Base-by-base conservation (phyloP, 2,888 invertebrate species). In the Amphimallon solstitiale region DNA sequence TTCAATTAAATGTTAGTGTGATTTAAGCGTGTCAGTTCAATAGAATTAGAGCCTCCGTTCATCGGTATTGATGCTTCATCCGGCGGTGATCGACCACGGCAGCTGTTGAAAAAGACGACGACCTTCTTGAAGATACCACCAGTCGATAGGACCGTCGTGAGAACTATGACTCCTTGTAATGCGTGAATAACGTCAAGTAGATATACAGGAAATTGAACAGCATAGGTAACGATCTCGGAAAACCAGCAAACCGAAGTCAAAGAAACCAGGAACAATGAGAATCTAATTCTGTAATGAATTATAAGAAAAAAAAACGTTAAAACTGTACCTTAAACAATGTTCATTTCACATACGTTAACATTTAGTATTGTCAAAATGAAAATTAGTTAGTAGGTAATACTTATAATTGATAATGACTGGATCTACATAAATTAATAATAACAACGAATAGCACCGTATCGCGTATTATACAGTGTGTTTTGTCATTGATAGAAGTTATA, bases 181-280 rank as follows among this genome's bases (percentile, higher is more conserved):
- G 80, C 78, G 70, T 82, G 81, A 46, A 77, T 76, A 21, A 81
- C 67, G 67, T 83, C 83, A 5, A 81, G 73, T 2, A 80, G 69
- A 48, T 76, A 76, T 78, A 38, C 35, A 19, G 65, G 61, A 43
- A 64, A 68, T 60, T 75, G 77, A n/a, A 74, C 68, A 2, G 74
- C 61, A 68, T 75, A 79, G 0, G 81, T 79, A 10, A 82, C 65
- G 1, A 83, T 71, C 71, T 83, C 82, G 66, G 77, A 76, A 7
- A 77, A 67, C 83, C 83, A 83, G 70, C 81, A 82, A 7, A 80
- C 71, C 0, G 81, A 81, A 79, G 82, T 83, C 21, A 82, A 78
- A 40, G 78, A 63, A 66, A 82, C 80, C n/a, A 83, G 73, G 65
- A 82, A 81, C 62, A 80, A 67, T 65, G 81, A 81, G 7, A 82